A percentile compares a stretch with the other conserved stretches of the same genome.
Conservation (phyloP, 2,113 vertebrate genomes). For the Zosterops japonicus region DNA sequence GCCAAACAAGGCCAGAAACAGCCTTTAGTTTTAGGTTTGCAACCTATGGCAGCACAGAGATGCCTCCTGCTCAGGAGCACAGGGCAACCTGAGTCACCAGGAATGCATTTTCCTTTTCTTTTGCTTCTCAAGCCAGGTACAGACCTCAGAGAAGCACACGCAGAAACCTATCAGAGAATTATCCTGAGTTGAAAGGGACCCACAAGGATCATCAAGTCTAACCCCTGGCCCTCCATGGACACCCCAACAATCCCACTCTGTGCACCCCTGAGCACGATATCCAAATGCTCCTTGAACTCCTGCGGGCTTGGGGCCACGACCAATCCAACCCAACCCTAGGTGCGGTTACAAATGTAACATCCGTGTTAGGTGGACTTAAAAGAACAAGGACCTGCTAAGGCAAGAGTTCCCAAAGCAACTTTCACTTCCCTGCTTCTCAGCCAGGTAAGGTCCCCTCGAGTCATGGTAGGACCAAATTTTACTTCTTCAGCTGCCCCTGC, state of each 20-base stretch:
- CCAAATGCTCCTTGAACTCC: background rate
- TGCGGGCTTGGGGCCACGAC: background rate
- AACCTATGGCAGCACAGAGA: background rate
- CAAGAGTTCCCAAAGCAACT: background rate
- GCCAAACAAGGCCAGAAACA: background rate
- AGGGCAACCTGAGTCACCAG: background rate
- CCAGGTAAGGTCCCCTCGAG: background rate
- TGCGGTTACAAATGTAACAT: background rate
- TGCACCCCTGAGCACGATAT: fast-evolving
- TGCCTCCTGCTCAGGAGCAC: background rate
- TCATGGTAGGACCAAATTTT: background rate
- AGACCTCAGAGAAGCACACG: background rate
- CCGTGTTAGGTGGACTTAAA: fast-evolving
- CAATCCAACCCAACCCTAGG: background rate
- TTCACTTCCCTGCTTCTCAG: background rate
- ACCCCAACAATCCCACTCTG: background rate
- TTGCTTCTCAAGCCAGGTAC: background rate
- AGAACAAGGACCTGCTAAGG: background rate
- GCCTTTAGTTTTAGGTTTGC: background rate
- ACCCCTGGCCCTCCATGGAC: background rate
- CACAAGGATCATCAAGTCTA: background rate
- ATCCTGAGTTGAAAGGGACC: background rate
- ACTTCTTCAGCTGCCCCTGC: background rate
- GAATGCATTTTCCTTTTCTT: background rate
- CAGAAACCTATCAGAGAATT: background rate